Base-by-base conservation (phyloP, 2,888 invertebrate species). In the Keiferia lycopersicella region DNA sequence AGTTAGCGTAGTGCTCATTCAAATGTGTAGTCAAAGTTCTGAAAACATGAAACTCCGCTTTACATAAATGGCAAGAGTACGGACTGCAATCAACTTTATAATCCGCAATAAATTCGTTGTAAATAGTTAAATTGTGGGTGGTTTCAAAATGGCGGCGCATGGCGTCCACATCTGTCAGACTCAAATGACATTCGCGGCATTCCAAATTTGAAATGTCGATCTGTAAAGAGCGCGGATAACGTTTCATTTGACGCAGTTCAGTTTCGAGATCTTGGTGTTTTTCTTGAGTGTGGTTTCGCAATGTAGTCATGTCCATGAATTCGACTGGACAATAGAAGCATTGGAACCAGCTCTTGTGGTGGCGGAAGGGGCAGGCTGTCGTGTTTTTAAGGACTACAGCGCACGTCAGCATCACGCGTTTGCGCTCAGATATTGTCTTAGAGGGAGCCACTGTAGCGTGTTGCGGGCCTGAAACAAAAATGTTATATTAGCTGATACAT, bases 1-100 rank as follows among this genome's bases (percentile, higher is more conserved):
- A 91, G 45, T 89, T 88, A 0, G 88, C 86, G 64, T 91, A 92
- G 53, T 93, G 92, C 38, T 87, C 88, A 58, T 92, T 92, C 34
- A 93, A 69, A 73, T 93, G 93, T 0, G 82, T 86, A 0, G 89
- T 88, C 3, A 90, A 65, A 0, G 84, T 85, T 34, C 89, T 73
- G 63, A 90, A 90, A 0, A 88, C 88, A 58, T 90, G 89, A 48
- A 87, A 90, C 41, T 86, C 79, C 45, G 73, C 73, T 0, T 75
- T 69, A 51, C 90, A 90, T 12, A 89, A 65, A 65, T 89, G 90
- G 60, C 90, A 90, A 0, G 75, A 68, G 61, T 81, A 89, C 0
- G 89, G 89, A 61, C 83, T 83, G 1, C 71, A 67, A 61, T 87
- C 73, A 0, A 90, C 81, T 75, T 88, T 90, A 53, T 85, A 90